These are phyloP conservation scores for pig (Sus scrofa) DNA, from an alignment of 2,113 vertebrate species.

Conservation along the genomic window T2T-Sscrofa CM000820.6:107990501-107991000, in stretches of 20 bases:
- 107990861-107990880: neutral
- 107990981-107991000: neutral
- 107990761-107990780: slow-evolving; percentile 38
- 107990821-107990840: neutral
- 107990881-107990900: neutral
- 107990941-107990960: slow-evolving; percentile 5
- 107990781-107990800: slow-evolving; percentile 34
- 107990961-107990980: neutral
- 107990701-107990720: neutral
- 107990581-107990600: slow-evolving; percentile 28
- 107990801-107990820: neutral
- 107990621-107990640: neutral
- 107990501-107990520: slow-evolving; percentile 16
- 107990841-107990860: neutral
- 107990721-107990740: slow-evolving; percentile 33
- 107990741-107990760: slow-evolving; percentile 21
- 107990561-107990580: slow-evolving; percentile 9
- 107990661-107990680: neutral
- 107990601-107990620: neutral
- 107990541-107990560: slow-evolving; percentile 14
- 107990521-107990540: neutral
- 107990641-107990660: slow-evolving; percentile 45
- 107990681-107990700: neutral
- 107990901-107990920: neutral
- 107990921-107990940: neutral